These are phyloP conservation scores for Apotomis capreana DNA, from an alignment of 2,888 invertebrate genomes.

Conservation along the genomic window DNA sequence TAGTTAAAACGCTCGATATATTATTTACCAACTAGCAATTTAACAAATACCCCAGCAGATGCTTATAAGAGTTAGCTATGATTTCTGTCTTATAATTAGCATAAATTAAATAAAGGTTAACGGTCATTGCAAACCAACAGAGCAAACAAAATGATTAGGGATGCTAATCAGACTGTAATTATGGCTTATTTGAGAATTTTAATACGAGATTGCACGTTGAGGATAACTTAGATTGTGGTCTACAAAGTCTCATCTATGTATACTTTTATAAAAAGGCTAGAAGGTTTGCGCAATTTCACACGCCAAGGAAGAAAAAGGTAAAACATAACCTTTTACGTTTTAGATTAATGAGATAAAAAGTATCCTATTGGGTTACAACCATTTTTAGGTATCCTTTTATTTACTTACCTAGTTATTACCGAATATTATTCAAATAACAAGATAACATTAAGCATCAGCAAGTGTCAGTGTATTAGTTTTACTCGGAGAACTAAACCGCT, in stretches of 20 bases:
- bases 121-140: slow-evolving; percentile 57
- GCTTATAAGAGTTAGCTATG: slow-evolving; percentile 52
- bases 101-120: slow-evolving; percentile 70
- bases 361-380: too few relatives aligned
- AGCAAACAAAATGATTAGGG: slow-evolving; percentile 65
- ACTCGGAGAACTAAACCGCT: too few relatives aligned
- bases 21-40: slow-evolving; percentile 30
- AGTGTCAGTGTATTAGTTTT: too few relatives aligned
- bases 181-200: slow-evolving; percentile 54
- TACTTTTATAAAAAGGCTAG: too few relatives aligned
- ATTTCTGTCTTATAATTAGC: slow-evolving; percentile 63
- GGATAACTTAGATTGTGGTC: slow-evolving; percentile 32
- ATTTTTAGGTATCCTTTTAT: too few relatives aligned
- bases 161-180: slow-evolving; percentile 67
- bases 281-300: too few relatives aligned
- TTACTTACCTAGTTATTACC: too few relatives aligned
- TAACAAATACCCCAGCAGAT: slow-evolving; percentile 29
- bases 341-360: too few relatives aligned
- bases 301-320: too few relatives aligned
- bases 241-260: not conserved
- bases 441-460: too few relatives aligned
- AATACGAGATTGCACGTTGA: slow-evolving; percentile 54
- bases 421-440: too few relatives aligned
- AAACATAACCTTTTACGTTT: too few relatives aligned
- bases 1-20: slow-evolving; percentile 6